These are phyloP conservation scores for Cladopsammia gracilis DNA, from an alignment of 64 coral and sea anemone genomes.

Conservation along the genomic window DNA sequence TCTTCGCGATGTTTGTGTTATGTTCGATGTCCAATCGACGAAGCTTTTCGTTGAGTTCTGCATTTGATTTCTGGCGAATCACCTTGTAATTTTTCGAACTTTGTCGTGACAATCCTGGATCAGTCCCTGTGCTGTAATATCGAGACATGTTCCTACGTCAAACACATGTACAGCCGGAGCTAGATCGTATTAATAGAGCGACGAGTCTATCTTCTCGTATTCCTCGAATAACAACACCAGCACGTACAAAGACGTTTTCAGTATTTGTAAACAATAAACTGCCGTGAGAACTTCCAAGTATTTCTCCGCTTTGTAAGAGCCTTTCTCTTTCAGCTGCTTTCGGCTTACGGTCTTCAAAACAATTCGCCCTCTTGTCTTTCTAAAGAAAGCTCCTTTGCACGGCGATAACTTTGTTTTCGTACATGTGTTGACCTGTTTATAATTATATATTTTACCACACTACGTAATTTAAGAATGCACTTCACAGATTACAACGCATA, in stretches of 20 bases:
- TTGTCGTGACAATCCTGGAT: conserved; percentile 53
- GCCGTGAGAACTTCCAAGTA: not conserved
- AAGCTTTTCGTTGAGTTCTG: conserved; percentile 58
- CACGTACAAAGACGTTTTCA: not conserved
- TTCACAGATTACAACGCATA: not conserved
- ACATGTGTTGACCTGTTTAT: not conserved
- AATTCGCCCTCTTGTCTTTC: not conserved
- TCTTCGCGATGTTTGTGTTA: conserved; percentile 60
- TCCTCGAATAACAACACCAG: not conserved
- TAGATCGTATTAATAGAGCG: not conserved
- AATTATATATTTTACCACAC: not conserved
- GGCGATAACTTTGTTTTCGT: not conserved
- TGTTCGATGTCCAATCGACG: conserved; percentile 62
- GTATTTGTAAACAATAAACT: not conserved
- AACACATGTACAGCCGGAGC: not conserved
- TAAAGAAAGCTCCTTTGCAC: not conserved
- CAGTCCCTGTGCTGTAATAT: not conserved
- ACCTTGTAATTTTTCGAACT: conserved; percentile 55
- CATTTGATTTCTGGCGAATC: conserved; percentile 54
- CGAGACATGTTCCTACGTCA: not conserved
- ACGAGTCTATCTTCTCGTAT: not conserved
- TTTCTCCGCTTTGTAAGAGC: not conserved
- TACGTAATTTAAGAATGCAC: conserved; percentile 30
- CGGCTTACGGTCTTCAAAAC: not conserved
- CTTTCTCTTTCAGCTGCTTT: not conserved